Conservation (phyloP, 1,140 invertebrate genomes). For the Papilio glaucus region DNA sequence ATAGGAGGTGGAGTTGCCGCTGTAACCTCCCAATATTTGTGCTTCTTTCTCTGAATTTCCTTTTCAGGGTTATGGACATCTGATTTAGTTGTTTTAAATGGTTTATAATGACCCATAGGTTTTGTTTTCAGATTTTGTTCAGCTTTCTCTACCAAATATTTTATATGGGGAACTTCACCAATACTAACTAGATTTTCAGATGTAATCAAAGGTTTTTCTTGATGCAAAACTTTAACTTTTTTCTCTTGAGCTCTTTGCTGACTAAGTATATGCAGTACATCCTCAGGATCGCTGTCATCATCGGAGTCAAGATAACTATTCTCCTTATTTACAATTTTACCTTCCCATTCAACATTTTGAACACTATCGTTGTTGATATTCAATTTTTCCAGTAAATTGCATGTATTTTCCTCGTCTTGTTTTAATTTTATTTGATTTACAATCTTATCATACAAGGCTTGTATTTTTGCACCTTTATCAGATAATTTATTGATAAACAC, state of each 20-base stretch:
- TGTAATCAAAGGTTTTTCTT: conserved; percentile 85
- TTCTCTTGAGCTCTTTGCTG: conserved; percentile 85
- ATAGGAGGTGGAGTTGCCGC: conserved; percentile 87
- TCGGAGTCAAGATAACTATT: conserved; percentile 85
- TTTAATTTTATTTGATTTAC: conserved; percentile 83
- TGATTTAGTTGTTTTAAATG: conserved; percentile 86
- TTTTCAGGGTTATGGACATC: conserved; percentile 86
- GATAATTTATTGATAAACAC: conserved; percentile 83
- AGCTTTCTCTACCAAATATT: conserved; percentile 85
- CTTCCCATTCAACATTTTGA: conserved; percentile 88
- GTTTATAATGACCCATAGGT: conserved; percentile 83
- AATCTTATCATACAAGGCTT: conserved; percentile 83
- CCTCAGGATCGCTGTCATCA: conserved; percentile 85
- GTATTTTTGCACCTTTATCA: conserved; percentile 88
- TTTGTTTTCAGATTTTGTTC: conserved; percentile 72
- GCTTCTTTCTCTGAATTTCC: conserved; percentile 84
- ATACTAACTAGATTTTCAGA: conserved; percentile 85
- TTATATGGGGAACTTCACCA: conserved; percentile 83
- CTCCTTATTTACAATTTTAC: conserved; percentile 75
- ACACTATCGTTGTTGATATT: conserved; percentile 85
- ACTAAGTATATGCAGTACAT: conserved; percentile 87
- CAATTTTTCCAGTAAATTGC: conserved; percentile 84
- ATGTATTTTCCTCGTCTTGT: conserved; percentile 85
- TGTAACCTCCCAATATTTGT: conserved; percentile 87
- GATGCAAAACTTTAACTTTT: conserved; percentile 82